phyloP scores from a whole-genome alignment of 2,888 invertebrate species.

The Sesia apiformis region DNA sequence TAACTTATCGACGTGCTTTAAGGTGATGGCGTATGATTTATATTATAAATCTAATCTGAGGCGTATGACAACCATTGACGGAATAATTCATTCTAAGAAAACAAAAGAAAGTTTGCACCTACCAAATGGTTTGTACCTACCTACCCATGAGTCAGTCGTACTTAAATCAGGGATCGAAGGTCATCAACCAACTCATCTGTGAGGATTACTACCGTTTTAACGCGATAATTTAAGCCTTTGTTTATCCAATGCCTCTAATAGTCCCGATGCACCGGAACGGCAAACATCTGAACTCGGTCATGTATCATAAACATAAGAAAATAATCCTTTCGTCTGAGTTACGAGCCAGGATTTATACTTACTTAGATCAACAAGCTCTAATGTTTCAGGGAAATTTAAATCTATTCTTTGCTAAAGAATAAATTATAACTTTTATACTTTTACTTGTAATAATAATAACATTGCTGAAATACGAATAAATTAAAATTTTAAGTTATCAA shows the following conservation, averaged over 20 bases:
- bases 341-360: constrained; percentile 29
- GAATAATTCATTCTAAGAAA: too few species aligned
- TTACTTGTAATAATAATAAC: constrained; percentile 7
- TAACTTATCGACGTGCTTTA: too few species aligned
- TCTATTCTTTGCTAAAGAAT: constrained; percentile 20
- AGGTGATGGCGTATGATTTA: too few species aligned
- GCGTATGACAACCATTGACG: too few species aligned
- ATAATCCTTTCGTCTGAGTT: constrained; percentile 60
- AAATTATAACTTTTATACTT: constrained; percentile 27
- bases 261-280: constrained; percentile 52
- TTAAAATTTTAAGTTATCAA: too few species aligned
- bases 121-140: too few species aligned
- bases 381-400: constrained; percentile 29
- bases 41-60: too few species aligned
- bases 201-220: constrained; percentile 66
- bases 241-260: constrained; percentile 69
- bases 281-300: constrained; percentile 46
- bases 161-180: constrained; percentile 35
- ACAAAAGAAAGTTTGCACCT: too few species aligned
- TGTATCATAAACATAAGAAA: constrained; percentile 69
- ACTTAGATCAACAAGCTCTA: constrained; percentile 29
- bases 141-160: too few species aligned
- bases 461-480: too few species aligned
- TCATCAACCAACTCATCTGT: constrained; percentile 68
- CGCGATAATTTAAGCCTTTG: constrained; percentile 70